Evolutionary conservation across 2,888 invertebrate species (phyloP).

Genomic region (Morpho deidamia): DNA sequence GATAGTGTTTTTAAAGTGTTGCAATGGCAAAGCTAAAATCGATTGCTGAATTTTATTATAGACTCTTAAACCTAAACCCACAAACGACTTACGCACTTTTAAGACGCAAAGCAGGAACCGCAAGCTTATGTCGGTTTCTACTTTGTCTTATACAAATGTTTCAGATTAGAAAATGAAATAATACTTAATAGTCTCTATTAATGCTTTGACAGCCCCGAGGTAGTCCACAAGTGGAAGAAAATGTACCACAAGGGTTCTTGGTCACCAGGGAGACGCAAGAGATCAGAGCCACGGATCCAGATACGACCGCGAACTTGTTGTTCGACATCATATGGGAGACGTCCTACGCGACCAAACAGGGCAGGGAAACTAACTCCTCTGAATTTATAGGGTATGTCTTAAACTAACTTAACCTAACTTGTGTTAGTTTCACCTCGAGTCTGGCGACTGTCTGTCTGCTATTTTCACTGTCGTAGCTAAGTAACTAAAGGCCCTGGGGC

Average conservation of each 20-base stretch:
- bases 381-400: conserved; percentile 48
- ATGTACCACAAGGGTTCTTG: conserved; percentile 52
- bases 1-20: too few relatives aligned
- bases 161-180: background rate
- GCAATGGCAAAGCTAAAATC: too few relatives aligned
- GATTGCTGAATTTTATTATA: too few relatives aligned
- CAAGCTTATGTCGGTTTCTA: too few relatives aligned
- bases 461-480: too few relatives aligned
- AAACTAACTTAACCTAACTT: too few relatives aligned
- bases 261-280: conserved; percentile 52
- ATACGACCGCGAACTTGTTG: conserved; percentile 74
- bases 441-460: too few relatives aligned
- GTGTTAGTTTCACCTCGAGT: background rate
- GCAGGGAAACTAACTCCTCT: conserved; percentile 43
- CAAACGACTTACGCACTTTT: too few relatives aligned
- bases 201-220: conserved; percentile 52
- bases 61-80: too few relatives aligned
- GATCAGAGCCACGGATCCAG: conserved; percentile 78
- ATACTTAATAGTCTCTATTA: background rate
- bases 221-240: conserved; percentile 75
- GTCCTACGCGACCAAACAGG: conserved; percentile 79
- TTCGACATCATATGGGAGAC: conserved; percentile 80
- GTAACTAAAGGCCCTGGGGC: too few relatives aligned
- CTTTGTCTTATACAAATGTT: too few relatives aligned
- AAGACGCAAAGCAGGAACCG: too few relatives aligned